A percentile compares a stretch with the other conserved stretches of the same genome.
Conservation (phyloP, 2,797 vertebrate genomes). For the Helicolenus hilgendorfi region DNA sequence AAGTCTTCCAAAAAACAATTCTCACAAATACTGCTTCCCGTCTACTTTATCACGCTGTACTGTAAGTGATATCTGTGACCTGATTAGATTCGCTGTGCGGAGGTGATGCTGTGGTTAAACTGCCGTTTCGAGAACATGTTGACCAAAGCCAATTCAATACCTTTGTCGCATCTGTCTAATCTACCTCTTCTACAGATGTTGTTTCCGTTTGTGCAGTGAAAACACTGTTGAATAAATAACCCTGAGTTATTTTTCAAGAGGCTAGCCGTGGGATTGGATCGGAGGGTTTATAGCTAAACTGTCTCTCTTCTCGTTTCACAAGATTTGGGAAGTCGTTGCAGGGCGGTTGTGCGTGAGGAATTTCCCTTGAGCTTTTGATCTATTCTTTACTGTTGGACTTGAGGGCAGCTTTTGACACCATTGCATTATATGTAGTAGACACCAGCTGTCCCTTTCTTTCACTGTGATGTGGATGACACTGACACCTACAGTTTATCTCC, state of each 20-base stretch:
- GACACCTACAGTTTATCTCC: not conserved
- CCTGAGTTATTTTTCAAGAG: not conserved
- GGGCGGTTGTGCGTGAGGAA: not conserved
- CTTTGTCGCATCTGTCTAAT: constrained; percentile 14
- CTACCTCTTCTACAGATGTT: not conserved
- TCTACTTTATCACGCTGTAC: not conserved
- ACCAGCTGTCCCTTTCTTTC: not conserved
- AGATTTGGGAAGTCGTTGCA: not conserved
- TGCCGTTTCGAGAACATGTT: not conserved
- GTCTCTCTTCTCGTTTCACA: not conserved
- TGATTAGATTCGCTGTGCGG: not conserved
- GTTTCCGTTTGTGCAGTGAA: not conserved
- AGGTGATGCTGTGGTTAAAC: constrained; percentile 6
- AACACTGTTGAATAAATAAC: not conserved
- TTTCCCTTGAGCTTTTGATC: not conserved
- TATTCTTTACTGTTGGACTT: not conserved
- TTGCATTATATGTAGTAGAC: not conserved
- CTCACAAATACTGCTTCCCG: not conserved
- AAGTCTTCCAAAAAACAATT: not conserved
- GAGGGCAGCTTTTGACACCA: not conserved
- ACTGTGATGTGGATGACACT: too few species aligned
- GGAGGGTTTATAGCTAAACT: not conserved
- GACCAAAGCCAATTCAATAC: not conserved
- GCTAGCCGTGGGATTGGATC: not conserved
- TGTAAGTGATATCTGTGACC: not conserved